These are phyloP conservation scores for Stichopus chloronotus DNA, from an alignment of 35 echinoderm and acorn worm species.

Conservation along the genomic window DNA sequence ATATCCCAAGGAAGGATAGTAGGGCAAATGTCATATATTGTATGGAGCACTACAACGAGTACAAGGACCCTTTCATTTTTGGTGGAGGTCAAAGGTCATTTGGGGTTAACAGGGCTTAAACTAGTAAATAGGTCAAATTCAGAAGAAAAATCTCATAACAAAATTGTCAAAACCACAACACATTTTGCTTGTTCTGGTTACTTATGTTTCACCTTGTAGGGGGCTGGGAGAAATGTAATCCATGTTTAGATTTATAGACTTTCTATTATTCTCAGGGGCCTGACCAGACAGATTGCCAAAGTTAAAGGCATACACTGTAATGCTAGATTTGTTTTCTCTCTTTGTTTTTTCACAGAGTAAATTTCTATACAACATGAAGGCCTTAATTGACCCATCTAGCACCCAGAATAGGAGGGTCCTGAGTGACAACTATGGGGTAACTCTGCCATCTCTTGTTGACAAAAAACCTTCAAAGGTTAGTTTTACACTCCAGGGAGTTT, in stretches of 20 bases:
- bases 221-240: no score
- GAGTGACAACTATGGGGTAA: conserved; percentile 87
- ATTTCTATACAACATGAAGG: conserved; percentile 78
- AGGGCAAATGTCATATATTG: not conserved
- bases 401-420: conserved; percentile 85
- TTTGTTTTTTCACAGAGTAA: conserved; percentile 72
- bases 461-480: conserved; percentile 73
- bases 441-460: conserved; percentile 87
- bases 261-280: no score
- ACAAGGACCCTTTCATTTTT: not conserved
- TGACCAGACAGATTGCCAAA: not conserved
- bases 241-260: no score
- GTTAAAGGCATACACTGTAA: no score
- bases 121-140: no score
- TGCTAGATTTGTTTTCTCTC: not conserved
- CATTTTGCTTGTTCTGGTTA: no score
- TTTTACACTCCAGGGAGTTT: not conserved
- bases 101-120: no score
- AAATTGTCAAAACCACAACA: no score
- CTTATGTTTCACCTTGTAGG: no score
- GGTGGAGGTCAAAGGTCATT: not conserved
- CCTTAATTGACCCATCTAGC: conserved; percentile 76
- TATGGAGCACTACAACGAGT: no score
- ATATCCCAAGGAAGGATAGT: not conserved
- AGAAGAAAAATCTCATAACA: no score